Base-by-base conservation (phyloP, 2,797 vertebrate genomes). In the Eutrigla gurnardus region DNA sequence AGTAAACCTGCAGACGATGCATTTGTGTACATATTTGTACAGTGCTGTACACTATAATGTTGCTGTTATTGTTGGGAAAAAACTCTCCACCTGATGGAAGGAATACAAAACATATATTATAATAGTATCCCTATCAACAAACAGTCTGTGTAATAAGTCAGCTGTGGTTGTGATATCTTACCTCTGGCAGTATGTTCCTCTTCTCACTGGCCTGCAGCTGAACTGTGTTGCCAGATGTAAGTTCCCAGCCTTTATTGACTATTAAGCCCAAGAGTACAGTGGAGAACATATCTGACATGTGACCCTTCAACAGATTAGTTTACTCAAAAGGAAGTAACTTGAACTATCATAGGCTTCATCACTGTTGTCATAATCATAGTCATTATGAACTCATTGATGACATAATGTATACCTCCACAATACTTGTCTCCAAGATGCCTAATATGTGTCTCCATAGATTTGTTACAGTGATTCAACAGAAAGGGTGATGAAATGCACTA, bases 21-120 rank as follows among this genome's bases (percentile, higher is more conserved):
- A 50, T 90, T 91, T 17, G 15, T 14, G 52, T 46, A 7, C 88
- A 90, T 90, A 10, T 37, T 36, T n/a, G n/a, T n/a, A n/a, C n/a
- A n/a, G n/a, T n/a, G n/a, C n/a, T 77, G 13, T n/a, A 7, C 32
- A 2, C 17, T 10, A 35, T 49, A 7, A 39, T 25, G 17, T 8
- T 18, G 18, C 40, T 61, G 25, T 25, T 25, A 25, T 25, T 25
- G 25, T 25, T 25, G 25, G 25, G 25, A 25, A 25, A n/a, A 25
- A 25, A 25, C 25, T 25, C 25, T 32, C 5, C 15, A 45, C 50
- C 11, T 45, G 47, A 53, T 32, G 37, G 17, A 25, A 25, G 25
- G 25, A 25, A 25, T 25, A 25, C 25, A 25, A 25, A 25, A 25
- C 25, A 25, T 25, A 25, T 25, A 25, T 25, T 25, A 25, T 25